Percentiles rank a stretch among this genome's conserved stretches.
Evolutionary conservation across 2,113 vertebrate species (phyloP).

Genomic region (Otus sunia): DNA sequence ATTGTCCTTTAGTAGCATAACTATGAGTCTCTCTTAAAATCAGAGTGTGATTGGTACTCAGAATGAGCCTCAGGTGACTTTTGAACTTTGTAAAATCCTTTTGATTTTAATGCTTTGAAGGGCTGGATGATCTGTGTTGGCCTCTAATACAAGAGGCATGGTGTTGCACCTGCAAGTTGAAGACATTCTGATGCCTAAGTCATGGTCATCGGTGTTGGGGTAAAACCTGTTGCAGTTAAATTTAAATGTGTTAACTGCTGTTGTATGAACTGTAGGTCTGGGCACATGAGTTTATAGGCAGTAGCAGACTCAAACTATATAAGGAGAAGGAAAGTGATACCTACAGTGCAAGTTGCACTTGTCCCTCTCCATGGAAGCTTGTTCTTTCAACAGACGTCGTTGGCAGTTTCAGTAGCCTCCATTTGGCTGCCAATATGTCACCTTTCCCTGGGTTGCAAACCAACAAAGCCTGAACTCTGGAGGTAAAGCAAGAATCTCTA

Average conservation of each 20-base stretch:
- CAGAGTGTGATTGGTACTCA: background rate
- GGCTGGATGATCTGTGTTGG: background rate
- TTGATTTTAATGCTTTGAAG: background rate
- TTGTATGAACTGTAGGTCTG: background rate
- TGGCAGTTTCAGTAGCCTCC: background rate
- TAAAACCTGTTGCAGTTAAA: background rate
- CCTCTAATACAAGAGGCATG: background rate
- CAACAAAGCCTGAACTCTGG: background rate
- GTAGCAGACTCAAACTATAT: background rate
- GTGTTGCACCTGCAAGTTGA: background rate
- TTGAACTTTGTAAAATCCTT: background rate
- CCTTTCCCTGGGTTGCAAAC: background rate
- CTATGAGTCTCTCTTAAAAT: constrained; percentile 11
- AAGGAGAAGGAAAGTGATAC: background rate
- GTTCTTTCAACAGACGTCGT: background rate
- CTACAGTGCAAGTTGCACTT: background rate
- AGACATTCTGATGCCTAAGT: background rate
- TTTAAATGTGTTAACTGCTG: background rate
- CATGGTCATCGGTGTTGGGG: background rate
- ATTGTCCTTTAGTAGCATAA: background rate
- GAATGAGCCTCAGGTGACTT: background rate
- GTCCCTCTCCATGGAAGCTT: background rate
- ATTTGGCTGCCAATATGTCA: background rate
- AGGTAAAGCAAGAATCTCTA: background rate
- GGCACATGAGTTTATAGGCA: background rate